phyloP scores from a whole-genome alignment of 2,113 vertebrate species.

The Entelurus aequoreus region DNA sequence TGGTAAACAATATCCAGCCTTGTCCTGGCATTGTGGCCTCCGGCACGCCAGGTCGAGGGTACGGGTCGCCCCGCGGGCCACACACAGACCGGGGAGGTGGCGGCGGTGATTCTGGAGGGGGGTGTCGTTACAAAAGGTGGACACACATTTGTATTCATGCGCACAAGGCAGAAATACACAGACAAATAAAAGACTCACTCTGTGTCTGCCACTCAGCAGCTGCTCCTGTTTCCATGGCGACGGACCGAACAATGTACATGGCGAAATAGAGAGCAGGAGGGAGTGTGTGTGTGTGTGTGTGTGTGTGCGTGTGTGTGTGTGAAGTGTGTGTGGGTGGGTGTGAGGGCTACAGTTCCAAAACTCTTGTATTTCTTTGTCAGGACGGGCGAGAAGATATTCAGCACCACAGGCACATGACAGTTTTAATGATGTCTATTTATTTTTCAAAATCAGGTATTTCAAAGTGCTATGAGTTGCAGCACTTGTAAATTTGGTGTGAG shows the following conservation, averaged over 20 bases:
- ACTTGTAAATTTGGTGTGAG: too few relatives aligned
- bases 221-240: conserved; percentile 88
- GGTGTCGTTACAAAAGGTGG: conserved; percentile 59
- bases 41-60: conserved; percentile 66
- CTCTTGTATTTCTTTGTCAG: too few relatives aligned
- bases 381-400: too few relatives aligned
- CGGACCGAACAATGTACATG: conserved; percentile 80
- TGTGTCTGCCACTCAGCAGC: conserved; percentile 85
- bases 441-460: too few relatives aligned
- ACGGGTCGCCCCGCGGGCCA: conserved; percentile 75
- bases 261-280: conserved; percentile 44
- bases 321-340: conserved; percentile 41
- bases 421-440: too few relatives aligned
- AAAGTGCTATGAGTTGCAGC: too few relatives aligned
- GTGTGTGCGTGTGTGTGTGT: conserved; percentile 11
- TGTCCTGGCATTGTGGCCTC: conserved; percentile 69
- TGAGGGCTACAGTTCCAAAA: conserved; percentile 48
- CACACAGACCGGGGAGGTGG: conserved; percentile 63
- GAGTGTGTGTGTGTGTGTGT: conserved; percentile 52
- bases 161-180: conserved; percentile 56
- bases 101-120: not conserved
- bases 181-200: conserved; percentile 69
- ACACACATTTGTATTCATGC: conserved; percentile 66
- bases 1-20: conserved; percentile 88
- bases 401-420: too few relatives aligned